Evolutionary conservation across 1,140 invertebrate genomes (phyloP), one percentile per base, ranked within the genome.

Genomic region (Cyrtorhinus lividipennis): DNA sequence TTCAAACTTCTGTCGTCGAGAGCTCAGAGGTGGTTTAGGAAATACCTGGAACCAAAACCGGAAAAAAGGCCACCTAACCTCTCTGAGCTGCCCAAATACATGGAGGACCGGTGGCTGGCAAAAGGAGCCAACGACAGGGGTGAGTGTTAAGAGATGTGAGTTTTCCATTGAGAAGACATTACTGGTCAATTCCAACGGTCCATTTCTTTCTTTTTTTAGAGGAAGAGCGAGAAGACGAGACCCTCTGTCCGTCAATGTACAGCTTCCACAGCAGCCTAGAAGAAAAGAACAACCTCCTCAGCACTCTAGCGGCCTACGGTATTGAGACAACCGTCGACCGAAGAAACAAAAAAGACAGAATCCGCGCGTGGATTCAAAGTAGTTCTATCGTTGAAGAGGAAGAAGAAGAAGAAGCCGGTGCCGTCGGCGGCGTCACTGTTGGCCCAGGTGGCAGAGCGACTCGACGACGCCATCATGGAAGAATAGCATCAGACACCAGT

Each of bases 171-270:
- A n/a, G n/a, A n/a, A n/a, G n/a, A n/a, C n/a, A n/a, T n/a, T n/a
- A n/a, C n/a, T n/a, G n/a, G n/a, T n/a, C n/a, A n/a, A n/a, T n/a
- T n/a, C n/a, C n/a, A n/a, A n/a, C n/a, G n/a, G n/a, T n/a, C n/a
- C n/a, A n/a, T 57, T 63, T 38, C 5, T 38, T 8, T 38, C 15
- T 45, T 44, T 45, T 67, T 66, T 64, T 57, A 67, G 67, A 69
- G 23, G 63, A 62, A 24, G 80, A 80, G 24, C 76, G 77, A 45
- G 86, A 89, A 70, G 85, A 87, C 60, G 86, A 88, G 70, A 85
- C 86, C 64, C 76, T 89, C 1, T 89, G 88, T 69, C 87, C 88
- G 12, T 91, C 88, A n/a, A 89, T 91, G 85, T 90, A 90, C 75
- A 90, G 87, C 72, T 90, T 86, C 69, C 88, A 91, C 72, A 90